These are phyloP conservation scores for Leuciscus waleckii DNA, from an alignment of 2,797 vertebrate species.

Conservation along the genomic window DNA sequence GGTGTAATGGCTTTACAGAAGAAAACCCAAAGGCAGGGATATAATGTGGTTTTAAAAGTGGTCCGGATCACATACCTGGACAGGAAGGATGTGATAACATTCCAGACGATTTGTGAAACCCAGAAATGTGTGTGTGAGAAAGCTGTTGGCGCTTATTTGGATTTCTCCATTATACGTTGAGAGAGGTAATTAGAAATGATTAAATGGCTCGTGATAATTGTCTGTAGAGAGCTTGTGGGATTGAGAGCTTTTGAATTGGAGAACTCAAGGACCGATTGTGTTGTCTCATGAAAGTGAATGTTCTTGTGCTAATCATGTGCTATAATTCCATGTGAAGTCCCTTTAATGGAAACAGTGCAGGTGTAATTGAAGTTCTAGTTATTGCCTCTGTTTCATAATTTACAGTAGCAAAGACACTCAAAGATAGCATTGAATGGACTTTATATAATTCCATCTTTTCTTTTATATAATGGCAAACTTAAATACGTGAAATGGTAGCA, in stretches of 20 bases:
- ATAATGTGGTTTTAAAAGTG: conserved; percentile 13
- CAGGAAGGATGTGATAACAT: conserved; percentile 24
- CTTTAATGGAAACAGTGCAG: neutral
- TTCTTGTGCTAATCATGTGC: conserved; percentile 11
- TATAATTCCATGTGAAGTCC: conserved; percentile 1
- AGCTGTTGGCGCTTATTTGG: conserved; percentile 49
- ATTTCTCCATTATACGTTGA: conserved; percentile 57
- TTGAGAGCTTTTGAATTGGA: conserved; percentile 21
- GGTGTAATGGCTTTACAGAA: conserved; percentile 23
- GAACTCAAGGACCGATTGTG: conserved; percentile 6
- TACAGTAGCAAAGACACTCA: neutral
- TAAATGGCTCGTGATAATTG: conserved; percentile 59
- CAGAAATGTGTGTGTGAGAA: neutral
- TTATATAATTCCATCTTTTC: neutral
- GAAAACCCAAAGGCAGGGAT: conserved; percentile 32
- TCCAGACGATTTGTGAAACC: conserved; percentile 18
- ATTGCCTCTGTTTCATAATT: neutral
- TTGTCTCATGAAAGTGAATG: conserved; percentile 27
- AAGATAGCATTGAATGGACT: neutral
- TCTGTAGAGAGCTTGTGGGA: conserved; percentile 30
- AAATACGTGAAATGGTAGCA: neutral
- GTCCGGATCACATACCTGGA: conserved; percentile 8
- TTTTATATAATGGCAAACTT: neutral
- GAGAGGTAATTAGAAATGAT: conserved; percentile 60
- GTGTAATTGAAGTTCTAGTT: conserved; percentile 12